Conservation (phyloP, 2,888 invertebrate genomes). For the Cantharis rufa region DNA sequence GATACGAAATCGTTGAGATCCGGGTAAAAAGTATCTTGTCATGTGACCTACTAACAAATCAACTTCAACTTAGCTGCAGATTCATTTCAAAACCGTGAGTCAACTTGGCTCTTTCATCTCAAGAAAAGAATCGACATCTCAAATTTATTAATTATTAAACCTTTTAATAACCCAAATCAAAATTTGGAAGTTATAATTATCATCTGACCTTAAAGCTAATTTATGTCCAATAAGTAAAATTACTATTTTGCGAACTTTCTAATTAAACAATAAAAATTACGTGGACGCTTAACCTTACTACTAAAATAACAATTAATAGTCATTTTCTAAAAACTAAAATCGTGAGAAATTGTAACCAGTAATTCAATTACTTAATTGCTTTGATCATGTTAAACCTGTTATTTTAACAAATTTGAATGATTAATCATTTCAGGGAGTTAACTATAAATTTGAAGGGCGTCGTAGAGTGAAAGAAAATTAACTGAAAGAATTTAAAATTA, state of each 20-base stretch:
- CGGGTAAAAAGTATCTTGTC: slow-evolving; percentile 37
- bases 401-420: background rate
- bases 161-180: background rate
- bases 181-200: background rate
- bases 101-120: slow-evolving; percentile 5
- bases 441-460: background rate
- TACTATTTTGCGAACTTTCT: background rate
- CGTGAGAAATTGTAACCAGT: background rate
- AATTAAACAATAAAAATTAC: background rate
- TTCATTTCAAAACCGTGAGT: slow-evolving; percentile 24
- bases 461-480: background rate
- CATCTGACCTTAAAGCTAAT: background rate
- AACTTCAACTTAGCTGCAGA: slow-evolving; percentile 11
- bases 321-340: background rate
- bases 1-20: slow-evolving; percentile 30
- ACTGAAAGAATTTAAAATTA: background rate
- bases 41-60: slow-evolving; percentile 41
- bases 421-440: background rate
- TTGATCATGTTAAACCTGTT: background rate
- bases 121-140: background rate
- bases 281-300: background rate
- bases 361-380: background rate
- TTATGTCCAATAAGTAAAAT: background rate
- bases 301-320: background rate
- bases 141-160: background rate